Base-by-base conservation (phyloP, 2,113 vertebrate genomes). In the Dipodomys merriami region DNA sequence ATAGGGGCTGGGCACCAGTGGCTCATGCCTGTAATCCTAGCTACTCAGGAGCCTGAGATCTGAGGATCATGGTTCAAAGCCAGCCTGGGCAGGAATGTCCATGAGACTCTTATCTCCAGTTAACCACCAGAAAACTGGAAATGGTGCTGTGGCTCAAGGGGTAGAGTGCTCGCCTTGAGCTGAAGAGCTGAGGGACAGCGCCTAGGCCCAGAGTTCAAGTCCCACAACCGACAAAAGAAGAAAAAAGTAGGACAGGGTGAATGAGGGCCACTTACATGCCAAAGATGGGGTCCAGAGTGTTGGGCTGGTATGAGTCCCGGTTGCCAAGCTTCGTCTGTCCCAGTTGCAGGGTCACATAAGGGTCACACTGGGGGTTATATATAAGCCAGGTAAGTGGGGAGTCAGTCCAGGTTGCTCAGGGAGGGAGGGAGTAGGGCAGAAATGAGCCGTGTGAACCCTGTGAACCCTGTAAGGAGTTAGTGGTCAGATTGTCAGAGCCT, bases 211-310 rank as follows among this genome's bases (percentile, higher is more conserved):
- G 39, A 39, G 39, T 39, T 39, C 39, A 39, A 39, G 39, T 6
- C 39, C 39, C 39, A 39, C 39, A 39, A 39, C 39, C 5, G 39
- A 39, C 39, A 39, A 39, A 39, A 39, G 5, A 39, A 39, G 39
- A 39, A 39, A 39, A 39, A 39, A 11, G 7, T 18, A 29, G 46
- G 68, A 2, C 1, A 7, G 25, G 57, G 86, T 2, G 39, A 62
- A 25, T 18, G 5, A 68, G 91, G 73, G 57, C 39, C 11, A 44
- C 96, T 5, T 91, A 98, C 98, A 67, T 96, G 96, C 98, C 98
- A 5, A 98, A 98, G n/a, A 98, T 83, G 0, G 98, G 98, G 33
- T 98, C 97, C 97, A 98, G 80, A 9, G 97, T 98, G 95, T 98
- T 98, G 93, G 98, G 97, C 76, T 97, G 84, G 0, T 98, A 98